These are phyloP conservation scores for Neogale vison DNA, from an alignment of 2,113 vertebrate species.

Conservation along the genomic window DNA sequence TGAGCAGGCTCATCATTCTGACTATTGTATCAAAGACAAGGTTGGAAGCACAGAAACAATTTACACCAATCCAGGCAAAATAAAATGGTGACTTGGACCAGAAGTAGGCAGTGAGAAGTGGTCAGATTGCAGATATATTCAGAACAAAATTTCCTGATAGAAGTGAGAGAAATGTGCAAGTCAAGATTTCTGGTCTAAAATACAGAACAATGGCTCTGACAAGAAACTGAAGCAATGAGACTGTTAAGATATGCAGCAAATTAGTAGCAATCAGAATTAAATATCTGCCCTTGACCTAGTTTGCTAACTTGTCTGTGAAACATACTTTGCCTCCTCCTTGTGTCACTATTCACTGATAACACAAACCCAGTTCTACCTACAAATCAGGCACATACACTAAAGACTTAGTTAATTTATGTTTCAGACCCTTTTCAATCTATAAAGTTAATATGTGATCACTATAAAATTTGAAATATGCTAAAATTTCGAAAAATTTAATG, in stretches of 20 bases:
- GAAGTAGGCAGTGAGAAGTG: neutral
- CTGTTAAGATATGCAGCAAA: neutral
- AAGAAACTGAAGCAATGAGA: conserved; percentile 10
- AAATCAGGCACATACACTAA: neutral
- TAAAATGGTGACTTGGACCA: neutral
- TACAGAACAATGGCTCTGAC: neutral
- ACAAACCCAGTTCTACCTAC: neutral
- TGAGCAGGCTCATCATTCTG: neutral
- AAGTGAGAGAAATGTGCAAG: neutral
- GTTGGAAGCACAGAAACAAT: neutral
- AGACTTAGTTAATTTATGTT: neutral
- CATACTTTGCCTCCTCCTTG: neutral
- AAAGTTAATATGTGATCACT: neutral
- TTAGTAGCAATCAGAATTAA: neutral
- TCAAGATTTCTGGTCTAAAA: neutral
- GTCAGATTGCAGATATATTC: neutral
- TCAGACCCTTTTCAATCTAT: conserved; percentile 10
- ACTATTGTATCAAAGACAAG: neutral
- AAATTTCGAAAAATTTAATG: neutral
- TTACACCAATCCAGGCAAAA: neutral
- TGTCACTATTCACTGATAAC: neutral
- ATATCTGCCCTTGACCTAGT: neutral
- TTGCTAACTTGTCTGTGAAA: neutral
- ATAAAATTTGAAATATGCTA: neutral
- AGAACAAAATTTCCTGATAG: neutral